A percentile compares a stretch with the other conserved stretches of the same genome.
These are phyloP conservation scores for Myzus persicae DNA, from an alignment of 1,140 invertebrate species.

Conservation along the genomic window DNA sequence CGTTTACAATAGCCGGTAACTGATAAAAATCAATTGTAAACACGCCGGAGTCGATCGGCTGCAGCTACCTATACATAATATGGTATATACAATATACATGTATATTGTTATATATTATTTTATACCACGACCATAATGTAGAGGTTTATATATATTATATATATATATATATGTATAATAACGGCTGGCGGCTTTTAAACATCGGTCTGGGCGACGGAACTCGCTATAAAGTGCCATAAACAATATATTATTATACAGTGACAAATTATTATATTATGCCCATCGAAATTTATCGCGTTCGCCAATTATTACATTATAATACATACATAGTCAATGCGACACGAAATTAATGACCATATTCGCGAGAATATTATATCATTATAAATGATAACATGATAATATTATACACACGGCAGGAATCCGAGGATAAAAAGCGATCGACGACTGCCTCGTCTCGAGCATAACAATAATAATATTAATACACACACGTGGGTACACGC, in stretches of 20 bases:
- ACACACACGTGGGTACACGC: too few species aligned
- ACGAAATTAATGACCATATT: neutral
- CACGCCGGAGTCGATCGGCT: neutral
- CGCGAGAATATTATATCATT: neutral
- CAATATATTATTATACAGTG: neutral
- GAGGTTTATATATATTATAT: neutral
- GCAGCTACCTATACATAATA: neutral
- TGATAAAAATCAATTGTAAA: constrained; percentile 19
- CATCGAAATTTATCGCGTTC: neutral
- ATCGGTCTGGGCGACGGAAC: neutral
- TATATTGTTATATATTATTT: neutral
- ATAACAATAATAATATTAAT: too few species aligned
- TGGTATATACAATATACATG: too few species aligned
- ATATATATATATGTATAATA: too few species aligned
- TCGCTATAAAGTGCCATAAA: neutral
- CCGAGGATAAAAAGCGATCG: neutral
- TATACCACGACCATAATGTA: too few species aligned
- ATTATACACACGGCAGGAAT: too few species aligned
- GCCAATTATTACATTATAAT: neutral
- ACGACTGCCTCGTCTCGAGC: too few species aligned
- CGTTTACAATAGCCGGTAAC: neutral
- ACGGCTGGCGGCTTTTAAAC: neutral
- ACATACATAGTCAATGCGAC: neutral
- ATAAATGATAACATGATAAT: neutral
- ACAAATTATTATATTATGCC: neutral